Evolutionary conservation across 2,888 invertebrate species (phyloP), one percentile per base, ranked within the genome.

Genomic region (Idaea biselata): DNA sequence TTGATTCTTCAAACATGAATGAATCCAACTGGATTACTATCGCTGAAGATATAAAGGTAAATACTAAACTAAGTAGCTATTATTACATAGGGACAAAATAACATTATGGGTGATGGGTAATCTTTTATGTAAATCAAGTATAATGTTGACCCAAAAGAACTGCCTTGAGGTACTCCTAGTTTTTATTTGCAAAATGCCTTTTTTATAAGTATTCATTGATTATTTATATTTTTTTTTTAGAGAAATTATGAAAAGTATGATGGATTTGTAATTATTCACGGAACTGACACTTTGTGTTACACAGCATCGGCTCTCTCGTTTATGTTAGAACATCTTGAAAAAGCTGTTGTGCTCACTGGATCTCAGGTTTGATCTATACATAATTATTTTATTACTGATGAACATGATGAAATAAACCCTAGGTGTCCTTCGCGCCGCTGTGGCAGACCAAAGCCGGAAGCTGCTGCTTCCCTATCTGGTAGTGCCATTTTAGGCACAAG

Each of bases 301-400:
- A 99, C 99, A 0, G 98, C 99, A 0, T 98, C 99, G 0, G 99
- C 98, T 0, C 89, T 99, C 0, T 99, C 99, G 0, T 99, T 99
- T 83, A 99, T 99, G 97, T 94, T 99, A 78, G 98, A 99, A 83
- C 97, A 98, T 76, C 94, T 99, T 1, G 97, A 97, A 16, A 99
- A 99, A 87, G 95, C 97, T 6, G 96, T 99, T 16, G 95, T 99
- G 33, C 93, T 99, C 58, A 99, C 99, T 4, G 99, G 99, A 16
- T 96, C 98, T 8, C 98, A 97, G 93, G 95, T 95, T 55, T 83
- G 76, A 64, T 59, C 25, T 25, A 3, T 25, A 25, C 25, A 25
- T 25, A n/a, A n/a, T n/a, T n/a, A 25, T 25, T 25, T 5, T 25
- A 25, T 25, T n/a, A n/a, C n/a, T n/a, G n/a, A n/a, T n/a, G n/a